Conservation (phyloP, 2,888 invertebrate genomes). For the Xanthia togata region DNA sequence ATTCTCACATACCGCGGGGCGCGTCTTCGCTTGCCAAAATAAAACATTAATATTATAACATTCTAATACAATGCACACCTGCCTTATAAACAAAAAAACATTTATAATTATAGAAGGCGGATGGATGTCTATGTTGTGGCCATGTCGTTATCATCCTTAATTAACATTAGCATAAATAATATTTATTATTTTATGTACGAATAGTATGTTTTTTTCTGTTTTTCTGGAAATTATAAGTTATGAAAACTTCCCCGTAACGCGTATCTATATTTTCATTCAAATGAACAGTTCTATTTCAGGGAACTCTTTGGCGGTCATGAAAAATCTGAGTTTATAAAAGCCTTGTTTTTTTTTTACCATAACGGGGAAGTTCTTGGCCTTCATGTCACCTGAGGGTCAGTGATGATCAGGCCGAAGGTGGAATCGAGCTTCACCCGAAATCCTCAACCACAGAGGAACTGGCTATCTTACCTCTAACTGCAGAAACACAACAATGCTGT, state of each 20-base stretch:
- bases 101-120: constrained; percentile 65
- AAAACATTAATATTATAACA: constrained; percentile 88
- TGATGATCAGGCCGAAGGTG: no score
- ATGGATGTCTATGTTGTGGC: constrained; percentile 63
- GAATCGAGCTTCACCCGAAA: no score
- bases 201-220: not conserved
- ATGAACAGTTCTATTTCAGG: not conserved
- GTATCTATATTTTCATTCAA: no score
- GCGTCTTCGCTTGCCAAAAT: constrained; percentile 87
- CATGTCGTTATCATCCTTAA: constrained; percentile 50
- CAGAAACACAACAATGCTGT: no score
- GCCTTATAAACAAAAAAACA: constrained; percentile 73
- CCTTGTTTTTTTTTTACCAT: no score
- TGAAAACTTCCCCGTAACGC: no score
- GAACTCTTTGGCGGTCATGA: not conserved
- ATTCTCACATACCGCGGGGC: constrained; percentile 69
- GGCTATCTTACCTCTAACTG: no score
- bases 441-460: no score
- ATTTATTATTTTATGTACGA: constrained; percentile 36
- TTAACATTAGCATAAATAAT: constrained; percentile 58
- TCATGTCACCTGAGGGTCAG: no score
- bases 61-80: constrained; percentile 82
- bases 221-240: not conserved
- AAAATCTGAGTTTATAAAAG: not conserved
- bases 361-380: no score